Evolutionary conservation across 2,888 invertebrate genomes (phyloP), one percentile per base, ranked within the genome.

Genomic region (Zygothrica quintamaculata): DNA sequence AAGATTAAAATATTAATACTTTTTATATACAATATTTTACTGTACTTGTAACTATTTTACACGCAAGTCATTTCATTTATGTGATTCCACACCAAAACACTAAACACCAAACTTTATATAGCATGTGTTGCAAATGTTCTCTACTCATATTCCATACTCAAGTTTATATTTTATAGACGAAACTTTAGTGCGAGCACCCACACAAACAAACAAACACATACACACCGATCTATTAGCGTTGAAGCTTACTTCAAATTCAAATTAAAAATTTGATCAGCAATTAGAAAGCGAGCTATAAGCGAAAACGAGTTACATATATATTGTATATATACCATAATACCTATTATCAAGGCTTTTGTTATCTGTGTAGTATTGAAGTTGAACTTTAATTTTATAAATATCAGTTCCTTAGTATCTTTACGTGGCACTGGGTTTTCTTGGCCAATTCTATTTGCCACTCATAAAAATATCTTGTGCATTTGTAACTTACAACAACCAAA

Each of bases 51-150:
- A 56, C 46, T 74, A n/a, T n/a, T 47, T 62, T 56, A 76, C n/a
- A 77, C 77, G 36, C 66, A 81, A 74, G 72, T 84, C 66, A 78
- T 79, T 79, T 79, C 75, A 65, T 74, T 57, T 69, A 22, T 84
- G 79, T 84, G 79, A 79, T 84, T 84, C 52, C 74, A 39, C 13
- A 47, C 36, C n/a, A 42, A 53, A 34, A 39, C 11, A 44, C 22
- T 18, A 3, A 22, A 22, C 2, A 22, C 3, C 18, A 22, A 5
- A 22, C 18, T 22, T 22, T 22, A 43, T 56, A 56, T 25, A 48
- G 33, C 26, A 37, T 15, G 22, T 50, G 18, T 31, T 50, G 11
- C 31, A 47, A 47, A 13, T 29, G 33, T 58, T 18, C 12, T 22
- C 5, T 22, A 62, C 57, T 39, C 13, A 40, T 51, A 69, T 56